A percentile compares a stretch with the other conserved stretches of the same genome.
These are phyloP conservation scores for Aphelocoma coerulescens DNA, from an alignment of 2,113 vertebrate genomes.

Conservation along the genomic window DNA sequence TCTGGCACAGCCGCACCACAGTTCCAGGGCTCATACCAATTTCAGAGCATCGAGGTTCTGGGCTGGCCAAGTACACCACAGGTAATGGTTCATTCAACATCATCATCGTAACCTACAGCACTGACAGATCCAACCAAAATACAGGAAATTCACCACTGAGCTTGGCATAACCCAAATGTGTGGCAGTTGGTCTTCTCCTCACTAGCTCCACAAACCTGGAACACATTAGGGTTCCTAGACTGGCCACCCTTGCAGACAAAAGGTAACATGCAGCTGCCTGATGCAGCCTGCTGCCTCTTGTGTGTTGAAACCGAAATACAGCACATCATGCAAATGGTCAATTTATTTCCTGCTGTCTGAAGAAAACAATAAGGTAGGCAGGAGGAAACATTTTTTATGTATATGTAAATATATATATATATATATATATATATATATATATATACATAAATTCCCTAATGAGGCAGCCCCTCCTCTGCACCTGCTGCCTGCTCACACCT, in stretches of 20 bases:
- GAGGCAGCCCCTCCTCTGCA: background rate
- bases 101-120: background rate
- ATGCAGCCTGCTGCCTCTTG: background rate
- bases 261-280: background rate
- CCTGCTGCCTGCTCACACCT: background rate
- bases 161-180: accelerated
- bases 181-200: background rate
- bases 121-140: background rate
- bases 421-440: no score
- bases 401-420: accelerated
- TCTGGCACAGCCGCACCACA: background rate
- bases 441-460: no score
- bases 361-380: background rate
- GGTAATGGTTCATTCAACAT: accelerated
- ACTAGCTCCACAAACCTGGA: background rate
- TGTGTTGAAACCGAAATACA: background rate
- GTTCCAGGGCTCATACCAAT: background rate
- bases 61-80: background rate
- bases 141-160: background rate
- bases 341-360: background rate
- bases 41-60: background rate
- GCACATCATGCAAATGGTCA: background rate
- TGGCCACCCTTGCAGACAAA: background rate
- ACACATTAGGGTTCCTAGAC: background rate
- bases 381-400: background rate